phyloP scores from a whole-genome alignment of 2,797 vertebrate genomes.

The Labeo calbasu region DNA sequence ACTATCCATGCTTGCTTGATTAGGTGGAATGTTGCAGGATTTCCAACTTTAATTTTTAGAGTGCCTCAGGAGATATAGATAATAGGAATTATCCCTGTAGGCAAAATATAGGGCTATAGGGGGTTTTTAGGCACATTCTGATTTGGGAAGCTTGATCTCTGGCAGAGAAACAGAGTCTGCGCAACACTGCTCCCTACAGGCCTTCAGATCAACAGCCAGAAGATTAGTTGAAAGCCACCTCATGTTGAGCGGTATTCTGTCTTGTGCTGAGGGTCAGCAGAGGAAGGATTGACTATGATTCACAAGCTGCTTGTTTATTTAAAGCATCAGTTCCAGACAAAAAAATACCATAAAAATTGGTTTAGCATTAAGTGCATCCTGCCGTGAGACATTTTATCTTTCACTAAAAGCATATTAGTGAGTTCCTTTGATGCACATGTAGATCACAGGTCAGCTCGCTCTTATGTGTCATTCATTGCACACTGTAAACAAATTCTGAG shows the following conservation, averaged over 20 bases:
- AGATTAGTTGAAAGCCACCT: not conserved
- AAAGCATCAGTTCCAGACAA: not conserved
- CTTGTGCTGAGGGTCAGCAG: not conserved
- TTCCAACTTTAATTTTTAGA: constrained; percentile 47
- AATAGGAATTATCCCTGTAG: constrained; percentile 54
- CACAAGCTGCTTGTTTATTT: not conserved
- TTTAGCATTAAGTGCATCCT: not conserved
- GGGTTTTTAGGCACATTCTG: constrained; percentile 43
- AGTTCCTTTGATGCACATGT: not conserved
- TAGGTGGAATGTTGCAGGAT: constrained; percentile 44
- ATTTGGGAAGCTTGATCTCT: constrained; percentile 38
- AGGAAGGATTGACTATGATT: not conserved
- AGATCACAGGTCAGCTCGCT: not conserved
- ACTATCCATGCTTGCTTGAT: constrained; percentile 19
- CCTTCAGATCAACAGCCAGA: constrained; percentile 46
- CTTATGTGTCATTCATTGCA: not conserved
- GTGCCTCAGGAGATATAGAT: constrained; percentile 67
- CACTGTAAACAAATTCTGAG: constrained; percentile 11
- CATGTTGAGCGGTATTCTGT: constrained; percentile 3
- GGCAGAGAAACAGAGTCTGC: constrained; percentile 45
- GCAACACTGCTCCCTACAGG: constrained; percentile 73
- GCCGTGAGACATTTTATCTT: not conserved
- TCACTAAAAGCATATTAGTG: not conserved
- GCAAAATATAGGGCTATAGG: constrained; percentile 51
- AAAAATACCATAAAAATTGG: not conserved